Evolutionary conservation across 2,797 vertebrate species (phyloP).

Genomic region (Pelodytes ibericus): DNA sequence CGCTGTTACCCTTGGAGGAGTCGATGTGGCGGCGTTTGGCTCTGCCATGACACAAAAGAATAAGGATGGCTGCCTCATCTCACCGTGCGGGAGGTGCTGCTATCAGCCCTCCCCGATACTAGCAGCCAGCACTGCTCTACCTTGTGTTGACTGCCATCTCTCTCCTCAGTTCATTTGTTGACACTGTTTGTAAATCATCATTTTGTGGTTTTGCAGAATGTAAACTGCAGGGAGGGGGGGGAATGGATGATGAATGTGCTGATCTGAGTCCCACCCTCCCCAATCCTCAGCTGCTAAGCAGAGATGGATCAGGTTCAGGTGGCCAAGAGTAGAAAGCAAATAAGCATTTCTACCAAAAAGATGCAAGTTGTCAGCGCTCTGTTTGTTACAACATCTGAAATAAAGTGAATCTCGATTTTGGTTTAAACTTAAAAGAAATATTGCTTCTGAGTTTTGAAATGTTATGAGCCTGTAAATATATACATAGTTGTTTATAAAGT

Average conservation of each 20-base stretch:
- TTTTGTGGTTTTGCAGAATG: conserved; percentile 12
- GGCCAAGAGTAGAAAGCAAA: neutral
- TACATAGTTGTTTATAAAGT: neutral
- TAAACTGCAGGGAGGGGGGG: neutral
- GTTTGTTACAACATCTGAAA: neutral
- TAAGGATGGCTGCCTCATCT: neutral
- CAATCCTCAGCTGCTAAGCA: neutral
- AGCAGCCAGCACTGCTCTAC: neutral
- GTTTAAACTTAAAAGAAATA: no score
- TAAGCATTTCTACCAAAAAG: no score
- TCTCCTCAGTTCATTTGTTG: conserved; percentile 1
- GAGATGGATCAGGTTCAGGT: neutral
- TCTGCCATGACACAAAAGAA: conserved; percentile 10
- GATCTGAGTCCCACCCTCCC: conserved; percentile 17
- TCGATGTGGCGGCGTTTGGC: conserved; percentile 3
- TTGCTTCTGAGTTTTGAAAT: no score
- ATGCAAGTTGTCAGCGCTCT: no score
- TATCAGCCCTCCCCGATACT: neutral
- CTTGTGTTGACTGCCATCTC: conserved; percentile 5
- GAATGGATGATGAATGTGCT: neutral
- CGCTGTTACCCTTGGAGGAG: neutral
- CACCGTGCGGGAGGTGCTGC: neutral
- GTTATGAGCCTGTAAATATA: no score
- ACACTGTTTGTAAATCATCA: conserved; percentile 3
- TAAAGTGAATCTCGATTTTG: neutral